Conservation (phyloP, 2,797 vertebrate species). For the Catostomus latipinnis region DNA sequence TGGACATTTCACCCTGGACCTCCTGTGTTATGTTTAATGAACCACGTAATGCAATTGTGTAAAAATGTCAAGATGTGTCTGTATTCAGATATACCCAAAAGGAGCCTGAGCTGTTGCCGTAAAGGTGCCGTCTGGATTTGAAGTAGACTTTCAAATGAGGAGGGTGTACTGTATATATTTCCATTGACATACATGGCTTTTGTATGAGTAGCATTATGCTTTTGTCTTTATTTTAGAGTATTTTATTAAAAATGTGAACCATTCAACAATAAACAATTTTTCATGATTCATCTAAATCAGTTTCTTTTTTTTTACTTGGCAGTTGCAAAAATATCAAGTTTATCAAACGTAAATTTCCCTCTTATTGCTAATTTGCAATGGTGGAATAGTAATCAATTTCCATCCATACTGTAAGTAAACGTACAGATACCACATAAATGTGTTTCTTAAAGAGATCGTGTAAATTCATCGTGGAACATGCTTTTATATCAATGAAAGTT, state of each 20-base stretch:
- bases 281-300: slow-evolving; percentile 37
- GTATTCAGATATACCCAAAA: neutral
- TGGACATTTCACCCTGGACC: too few relatives aligned
- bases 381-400: too few relatives aligned
- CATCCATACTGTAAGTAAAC: too few relatives aligned
- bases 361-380: neutral
- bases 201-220: slow-evolving; percentile 45
- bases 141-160: neutral
- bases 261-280: slow-evolving; percentile 72
- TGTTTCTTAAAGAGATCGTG: too few relatives aligned
- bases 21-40: too few relatives aligned
- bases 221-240: slow-evolving; percentile 57
- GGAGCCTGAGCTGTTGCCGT: neutral
- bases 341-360: neutral
- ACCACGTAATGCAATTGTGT: too few relatives aligned
- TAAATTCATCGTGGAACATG: too few relatives aligned
- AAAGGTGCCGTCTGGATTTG: neutral
- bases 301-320: neutral
- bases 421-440: too few relatives aligned
- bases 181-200: neutral
- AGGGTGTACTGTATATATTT: neutral
- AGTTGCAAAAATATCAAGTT: neutral
- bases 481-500: too few relatives aligned
- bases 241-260: slow-evolving; percentile 70
- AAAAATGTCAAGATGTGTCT: neutral